Evolutionary conservation across 2,797 vertebrate species (phyloP).

Genomic region (Molossus alvarezi): DNA sequence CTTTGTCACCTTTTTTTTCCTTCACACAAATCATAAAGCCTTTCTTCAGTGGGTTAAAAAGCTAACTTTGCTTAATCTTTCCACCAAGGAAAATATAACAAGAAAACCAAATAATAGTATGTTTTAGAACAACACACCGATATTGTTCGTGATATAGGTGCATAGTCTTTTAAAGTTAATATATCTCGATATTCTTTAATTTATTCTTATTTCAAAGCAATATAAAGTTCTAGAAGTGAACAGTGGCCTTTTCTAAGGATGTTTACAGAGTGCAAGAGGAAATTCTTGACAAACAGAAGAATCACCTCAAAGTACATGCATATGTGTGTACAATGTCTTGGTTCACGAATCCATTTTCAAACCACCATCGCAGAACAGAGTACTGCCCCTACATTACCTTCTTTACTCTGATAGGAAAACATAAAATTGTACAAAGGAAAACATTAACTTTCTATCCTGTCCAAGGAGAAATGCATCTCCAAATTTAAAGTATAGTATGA

Average conservation of each 20-base stretch:
- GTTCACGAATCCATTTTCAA: background rate
- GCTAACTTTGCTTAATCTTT: constrained; percentile 56
- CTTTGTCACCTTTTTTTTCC: background rate
- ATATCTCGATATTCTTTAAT: constrained; percentile 40
- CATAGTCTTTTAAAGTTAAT: constrained; percentile 40
- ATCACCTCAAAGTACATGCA: background rate
- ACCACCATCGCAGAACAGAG: background rate
- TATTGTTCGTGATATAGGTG: background rate
- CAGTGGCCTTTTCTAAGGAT: background rate
- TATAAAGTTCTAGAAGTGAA: constrained; percentile 24
- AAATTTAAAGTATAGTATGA: background rate
- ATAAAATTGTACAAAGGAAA: constrained; percentile 9
- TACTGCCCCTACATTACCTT: background rate
- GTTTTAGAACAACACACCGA: constrained; percentile 45
- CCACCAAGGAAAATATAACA: background rate
- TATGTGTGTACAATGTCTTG: background rate
- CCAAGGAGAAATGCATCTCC: background rate
- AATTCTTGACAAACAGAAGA: constrained; percentile 65
- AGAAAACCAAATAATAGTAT: constrained; percentile 44
- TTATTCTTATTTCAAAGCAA: constrained; percentile 57
- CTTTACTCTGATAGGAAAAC: background rate
- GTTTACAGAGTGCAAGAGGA: constrained; percentile 46
- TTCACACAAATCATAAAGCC: constrained; percentile 33
- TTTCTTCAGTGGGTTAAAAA: constrained; percentile 49
- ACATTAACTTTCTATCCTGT: background rate